These are phyloP conservation scores for Alca torda DNA, from an alignment of 2,797 vertebrate genomes.

Conservation along the genomic window DNA sequence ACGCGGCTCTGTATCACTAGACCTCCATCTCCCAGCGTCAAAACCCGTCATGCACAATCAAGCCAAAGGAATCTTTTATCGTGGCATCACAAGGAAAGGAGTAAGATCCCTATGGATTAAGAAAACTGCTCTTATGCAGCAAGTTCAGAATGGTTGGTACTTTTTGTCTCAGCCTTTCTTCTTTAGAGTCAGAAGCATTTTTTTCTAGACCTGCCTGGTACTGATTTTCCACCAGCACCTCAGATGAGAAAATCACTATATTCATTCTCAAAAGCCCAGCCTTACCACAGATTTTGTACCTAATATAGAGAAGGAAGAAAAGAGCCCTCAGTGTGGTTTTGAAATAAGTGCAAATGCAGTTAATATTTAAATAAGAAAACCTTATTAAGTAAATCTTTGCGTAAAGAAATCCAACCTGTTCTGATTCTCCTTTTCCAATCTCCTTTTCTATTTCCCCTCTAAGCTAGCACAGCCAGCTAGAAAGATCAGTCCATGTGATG, in stretches of 20 bases:
- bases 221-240: neutral
- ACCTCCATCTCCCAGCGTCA: neutral
- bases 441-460: neutral
- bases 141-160: neutral
- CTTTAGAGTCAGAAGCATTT: neutral
- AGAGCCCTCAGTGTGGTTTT: neutral
- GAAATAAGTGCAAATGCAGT: neutral
- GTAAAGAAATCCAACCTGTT: neutral
- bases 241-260: neutral
- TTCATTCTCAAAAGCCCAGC: neutral
- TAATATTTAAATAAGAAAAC: constrained; percentile 1
- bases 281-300: neutral
- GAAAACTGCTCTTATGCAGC: neutral
- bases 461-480: neutral
- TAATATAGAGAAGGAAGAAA: neutral
- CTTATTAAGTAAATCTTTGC: neutral
- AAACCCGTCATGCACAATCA: neutral
- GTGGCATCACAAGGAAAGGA: neutral
- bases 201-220: neutral
- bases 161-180: neutral
- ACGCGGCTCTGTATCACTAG: neutral
- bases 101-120: neutral
- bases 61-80: neutral
- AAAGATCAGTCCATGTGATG: neutral
- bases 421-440: neutral